Base-by-base conservation (phyloP, 2,797 vertebrate genomes). In the Distichodus sexfasciatus region DNA sequence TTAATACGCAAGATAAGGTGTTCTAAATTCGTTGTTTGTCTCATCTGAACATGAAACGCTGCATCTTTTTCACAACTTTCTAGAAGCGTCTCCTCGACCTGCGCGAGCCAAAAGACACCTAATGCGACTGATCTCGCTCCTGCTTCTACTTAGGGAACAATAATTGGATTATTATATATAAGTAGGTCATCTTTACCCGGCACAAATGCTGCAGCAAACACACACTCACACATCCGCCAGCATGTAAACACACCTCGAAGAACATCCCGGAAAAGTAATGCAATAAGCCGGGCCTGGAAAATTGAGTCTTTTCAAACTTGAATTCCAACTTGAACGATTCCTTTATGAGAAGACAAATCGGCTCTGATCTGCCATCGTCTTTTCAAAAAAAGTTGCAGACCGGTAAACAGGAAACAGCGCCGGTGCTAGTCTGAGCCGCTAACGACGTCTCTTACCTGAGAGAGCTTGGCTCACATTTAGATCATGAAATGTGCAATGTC, bases 131-230 rank as follows among this genome's bases (percentile, higher is more conserved):
- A 67, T 71, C 67, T 61, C 65, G 53, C 54, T 66, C 61, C 62
- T 58, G 69, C 40, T n/a, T 29, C 35, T 44, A 51, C 47, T 72
- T 77, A 51, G 63, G 46, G 46, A 59, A 31, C 61, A 61, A 35
- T 79, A 81, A 81, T 76, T 74, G 74, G 81, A 81, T 83, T 81
- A 69, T 51, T 50, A 24, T 57, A 72, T 62, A 69, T 46, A 78
- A 75, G 69, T 73, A 76, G 73, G 75, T 79, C 79, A 79, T 60
- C 14, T 60, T 73, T 65, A 53, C 19, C 64, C 35, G 43, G 48
- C 54, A 63, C 41, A 33, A 46, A 15, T 26, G 43, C 53, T 65
- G 57, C 70, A 72, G 71, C 65, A 44, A 26, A 43, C 53, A 31
- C 33, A 66, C 26, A 51, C 36, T 40, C 55, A 59, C 26, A 61